phyloP scores from a whole-genome alignment of 2,888 invertebrate genomes.

The Eupithecia centaureata region DNA sequence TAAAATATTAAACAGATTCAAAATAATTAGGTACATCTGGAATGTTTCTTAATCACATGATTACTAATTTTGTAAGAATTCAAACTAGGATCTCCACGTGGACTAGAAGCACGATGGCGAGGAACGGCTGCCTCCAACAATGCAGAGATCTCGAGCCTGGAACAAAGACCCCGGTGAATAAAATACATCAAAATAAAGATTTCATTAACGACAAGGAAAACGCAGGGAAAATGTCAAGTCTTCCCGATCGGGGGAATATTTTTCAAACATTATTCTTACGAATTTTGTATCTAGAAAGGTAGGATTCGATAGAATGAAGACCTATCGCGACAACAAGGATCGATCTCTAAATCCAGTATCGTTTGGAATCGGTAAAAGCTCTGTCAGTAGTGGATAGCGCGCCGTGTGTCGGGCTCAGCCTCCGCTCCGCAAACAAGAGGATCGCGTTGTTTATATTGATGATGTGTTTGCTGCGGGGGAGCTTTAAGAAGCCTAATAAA shows the following conservation, averaged over 20 bases:
- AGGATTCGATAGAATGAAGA: neutral
- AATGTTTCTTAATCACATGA: slow-evolving; percentile 24
- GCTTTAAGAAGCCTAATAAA: slow-evolving; percentile 42
- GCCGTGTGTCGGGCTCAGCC: slow-evolving; percentile 52
- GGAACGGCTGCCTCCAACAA: slow-evolving; percentile 71
- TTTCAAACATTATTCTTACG: neutral
- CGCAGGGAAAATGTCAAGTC: neutral
- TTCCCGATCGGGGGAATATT: neutral
- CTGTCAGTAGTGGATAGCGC: slow-evolving; percentile 47
- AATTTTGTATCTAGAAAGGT: neutral
- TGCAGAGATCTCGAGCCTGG: slow-evolving; percentile 66
- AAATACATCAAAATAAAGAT: slow-evolving; percentile 29
- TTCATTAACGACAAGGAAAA: slow-evolving; percentile 5
- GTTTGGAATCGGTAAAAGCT: slow-evolving; percentile 41
- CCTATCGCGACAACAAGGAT: neutral
- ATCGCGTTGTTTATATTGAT: slow-evolving; percentile 50
- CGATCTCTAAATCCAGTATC: neutral
- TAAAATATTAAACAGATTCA: slow-evolving; percentile 28
- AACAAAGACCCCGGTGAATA: slow-evolving; percentile 56
- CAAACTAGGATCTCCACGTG: slow-evolving; percentile 70
- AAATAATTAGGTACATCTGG: slow-evolving; percentile 30
- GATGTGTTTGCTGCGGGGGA: slow-evolving; percentile 50
- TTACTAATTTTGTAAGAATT: slow-evolving; percentile 34
- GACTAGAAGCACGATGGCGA: slow-evolving; percentile 67
- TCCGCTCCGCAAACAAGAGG: slow-evolving; percentile 51